These are phyloP conservation scores for Mellilla xanthometata DNA, from an alignment of 2,888 invertebrate genomes.

Conservation along the genomic window DNA sequence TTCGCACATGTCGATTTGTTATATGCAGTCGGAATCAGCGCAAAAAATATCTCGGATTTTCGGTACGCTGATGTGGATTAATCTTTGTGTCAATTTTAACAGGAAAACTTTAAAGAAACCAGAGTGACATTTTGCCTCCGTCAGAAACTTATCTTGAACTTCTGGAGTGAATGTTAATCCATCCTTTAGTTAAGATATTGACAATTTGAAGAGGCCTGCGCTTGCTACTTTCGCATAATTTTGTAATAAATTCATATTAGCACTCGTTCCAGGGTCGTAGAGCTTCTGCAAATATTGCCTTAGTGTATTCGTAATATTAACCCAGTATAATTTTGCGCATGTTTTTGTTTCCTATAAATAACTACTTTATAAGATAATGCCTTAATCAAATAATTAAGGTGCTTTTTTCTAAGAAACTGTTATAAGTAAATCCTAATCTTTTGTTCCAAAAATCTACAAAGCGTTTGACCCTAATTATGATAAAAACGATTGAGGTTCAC, in stretches of 20 bases:
- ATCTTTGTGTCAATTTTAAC: constrained; percentile 11
- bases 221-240: no score
- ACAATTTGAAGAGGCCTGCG: not conserved
- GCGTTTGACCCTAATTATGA: constrained; percentile 13
- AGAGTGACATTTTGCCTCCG: constrained; percentile 4
- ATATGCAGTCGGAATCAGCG: no score
- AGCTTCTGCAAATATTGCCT: no score
- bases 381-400: no score
- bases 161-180: constrained; percentile 3
- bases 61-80: constrained; percentile 14
- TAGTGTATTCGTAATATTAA: no score
- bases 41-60: constrained; percentile 19
- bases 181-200: not conserved
- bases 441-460: no score
- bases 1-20: constrained; percentile 12
- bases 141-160: constrained; percentile 8
- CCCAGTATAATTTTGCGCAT: not conserved
- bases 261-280: no score
- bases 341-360: no score
- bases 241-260: no score
- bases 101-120: constrained; percentile 20
- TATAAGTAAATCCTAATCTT: no score
- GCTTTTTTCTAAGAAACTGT: no score
- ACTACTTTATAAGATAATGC: no score
- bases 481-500: constrained; percentile 39